phyloP scores from a whole-genome alignment of 2,888 invertebrate species.

The Lasioglossum leucozonium region DNA sequence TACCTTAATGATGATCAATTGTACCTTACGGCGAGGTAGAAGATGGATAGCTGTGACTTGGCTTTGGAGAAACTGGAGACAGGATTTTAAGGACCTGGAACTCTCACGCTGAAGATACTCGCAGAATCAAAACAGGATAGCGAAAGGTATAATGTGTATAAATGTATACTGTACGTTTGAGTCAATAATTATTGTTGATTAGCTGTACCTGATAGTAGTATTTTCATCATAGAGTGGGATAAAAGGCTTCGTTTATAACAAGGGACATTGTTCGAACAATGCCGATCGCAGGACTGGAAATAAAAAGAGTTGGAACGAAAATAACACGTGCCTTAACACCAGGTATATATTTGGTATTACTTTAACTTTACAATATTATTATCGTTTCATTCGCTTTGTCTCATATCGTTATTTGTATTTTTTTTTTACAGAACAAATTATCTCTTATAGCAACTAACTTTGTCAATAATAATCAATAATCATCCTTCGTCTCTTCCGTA shows the following conservation, averaged over 20 bases:
- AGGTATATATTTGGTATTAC: slow-evolving; percentile 83
- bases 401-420: slow-evolving; percentile 44
- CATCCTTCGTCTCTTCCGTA: slow-evolving; percentile 69
- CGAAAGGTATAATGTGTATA: slow-evolving; percentile 1
- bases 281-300: slow-evolving; percentile 10
- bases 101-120: not conserved
- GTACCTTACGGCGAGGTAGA: not conserved
- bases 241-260: not conserved
- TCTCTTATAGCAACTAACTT: slow-evolving; percentile 80
- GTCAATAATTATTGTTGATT: not conserved
- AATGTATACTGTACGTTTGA: not conserved
- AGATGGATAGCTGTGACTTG: not conserved
- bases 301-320: slow-evolving; percentile 33
- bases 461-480: slow-evolving; percentile 80
- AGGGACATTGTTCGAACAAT: not conserved
- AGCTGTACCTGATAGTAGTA: not conserved
- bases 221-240: not conserved
- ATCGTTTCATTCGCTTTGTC: slow-evolving; percentile 73
- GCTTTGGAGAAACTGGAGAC: not conserved
- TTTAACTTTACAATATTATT: slow-evolving; percentile 83
- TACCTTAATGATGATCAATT: not conserved
- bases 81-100: not conserved
- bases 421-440: slow-evolving; percentile 81
- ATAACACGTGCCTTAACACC: slow-evolving; percentile 79
- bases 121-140: not conserved